phyloP scores from a whole-genome alignment of 2,113 vertebrate genomes.

The Lota lota region DNA sequence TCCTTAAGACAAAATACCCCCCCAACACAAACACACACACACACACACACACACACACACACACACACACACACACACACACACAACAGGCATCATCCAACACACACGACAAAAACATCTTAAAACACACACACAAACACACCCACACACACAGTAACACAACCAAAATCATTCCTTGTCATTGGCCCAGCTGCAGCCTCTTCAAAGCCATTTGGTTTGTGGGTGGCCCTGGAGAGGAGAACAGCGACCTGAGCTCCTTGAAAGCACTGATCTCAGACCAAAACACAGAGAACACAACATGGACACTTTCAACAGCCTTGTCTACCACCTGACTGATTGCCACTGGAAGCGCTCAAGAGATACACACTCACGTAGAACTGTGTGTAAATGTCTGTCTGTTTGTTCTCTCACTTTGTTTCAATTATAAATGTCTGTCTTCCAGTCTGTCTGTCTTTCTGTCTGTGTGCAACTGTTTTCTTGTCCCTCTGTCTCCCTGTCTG shows the following conservation, averaged over 20 bases:
- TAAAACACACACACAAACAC: slow-evolving; percentile 20
- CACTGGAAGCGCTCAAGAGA: no score
- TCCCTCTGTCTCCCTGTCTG: background rate
- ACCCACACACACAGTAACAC: slow-evolving; percentile 24
- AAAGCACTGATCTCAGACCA: no score
- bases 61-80: background rate
- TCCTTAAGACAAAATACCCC: no score
- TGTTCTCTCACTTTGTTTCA: background rate
- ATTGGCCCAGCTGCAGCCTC: slow-evolving; percentile 59
- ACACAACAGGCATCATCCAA: no score
- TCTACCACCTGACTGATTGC: no score
- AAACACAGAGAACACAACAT: no score
- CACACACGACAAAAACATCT: no score
- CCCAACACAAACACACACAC: background rate
- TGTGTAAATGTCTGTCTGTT: no score
- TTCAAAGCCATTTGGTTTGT: slow-evolving; percentile 55
- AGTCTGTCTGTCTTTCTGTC: background rate
- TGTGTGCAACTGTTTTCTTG: background rate
- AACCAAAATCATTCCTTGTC: slow-evolving; percentile 61
- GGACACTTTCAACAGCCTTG: no score
- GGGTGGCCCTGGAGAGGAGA: slow-evolving; percentile 58
- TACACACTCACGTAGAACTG: no score
- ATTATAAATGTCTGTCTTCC: background rate
- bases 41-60: slow-evolving; percentile 23
- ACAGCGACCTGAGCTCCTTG: background rate